A percentile compares a stretch with the other conserved stretches of the same genome.
These are phyloP conservation scores for Barypeithes pellucidus DNA, from an alignment of 2,888 invertebrate genomes.

Conservation along the genomic window DNA sequence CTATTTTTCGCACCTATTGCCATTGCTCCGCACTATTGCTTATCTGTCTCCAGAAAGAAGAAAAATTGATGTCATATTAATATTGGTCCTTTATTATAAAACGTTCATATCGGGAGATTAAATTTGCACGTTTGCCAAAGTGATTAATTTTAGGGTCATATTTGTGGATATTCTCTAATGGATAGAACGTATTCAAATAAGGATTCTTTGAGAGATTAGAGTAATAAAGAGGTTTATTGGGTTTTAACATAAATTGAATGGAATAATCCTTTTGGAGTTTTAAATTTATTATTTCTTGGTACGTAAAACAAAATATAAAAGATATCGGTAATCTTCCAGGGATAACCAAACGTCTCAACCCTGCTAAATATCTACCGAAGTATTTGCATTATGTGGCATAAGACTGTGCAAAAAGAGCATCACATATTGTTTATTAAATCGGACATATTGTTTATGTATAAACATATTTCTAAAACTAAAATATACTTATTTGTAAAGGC, in stretches of 20 bases:
- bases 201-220: not conserved
- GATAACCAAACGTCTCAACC: too few species aligned
- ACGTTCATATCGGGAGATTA: not conserved
- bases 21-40: too few species aligned
- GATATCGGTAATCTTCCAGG: too few species aligned
- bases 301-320: too few species aligned
- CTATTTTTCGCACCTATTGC: too few species aligned
- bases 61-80: constrained; percentile 3
- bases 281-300: not conserved
- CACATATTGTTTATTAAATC: too few species aligned
- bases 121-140: not conserved
- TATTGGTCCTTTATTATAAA: constrained; percentile 3
- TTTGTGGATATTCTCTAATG: not conserved
- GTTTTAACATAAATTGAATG: constrained; percentile 1
- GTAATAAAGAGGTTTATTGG: not conserved
- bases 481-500: too few species aligned
- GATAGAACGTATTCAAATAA: constrained; percentile 6
- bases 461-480: too few species aligned
- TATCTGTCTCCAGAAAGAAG: not conserved
- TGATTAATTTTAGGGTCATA: constrained; percentile 1
- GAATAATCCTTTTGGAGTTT: not conserved
- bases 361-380: too few species aligned
- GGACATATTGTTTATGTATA: too few species aligned
- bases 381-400: too few species aligned
- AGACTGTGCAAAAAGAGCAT: too few species aligned